phyloP scores from a whole-genome alignment of 2,797 vertebrate genomes.

The Karalla daura region DNA sequence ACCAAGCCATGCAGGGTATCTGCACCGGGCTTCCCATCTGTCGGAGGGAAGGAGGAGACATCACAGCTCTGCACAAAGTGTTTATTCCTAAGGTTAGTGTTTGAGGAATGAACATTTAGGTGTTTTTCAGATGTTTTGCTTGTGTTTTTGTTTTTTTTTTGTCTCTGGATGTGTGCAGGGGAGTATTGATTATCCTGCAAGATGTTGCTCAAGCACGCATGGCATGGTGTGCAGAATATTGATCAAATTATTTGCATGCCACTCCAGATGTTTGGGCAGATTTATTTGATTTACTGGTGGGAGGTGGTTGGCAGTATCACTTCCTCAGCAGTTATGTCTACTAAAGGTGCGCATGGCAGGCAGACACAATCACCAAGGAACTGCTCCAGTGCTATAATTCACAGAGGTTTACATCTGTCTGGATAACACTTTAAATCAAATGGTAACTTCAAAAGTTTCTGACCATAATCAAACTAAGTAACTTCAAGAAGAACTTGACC shows the following conservation, averaged over 20 bases:
- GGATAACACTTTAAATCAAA: too few relatives aligned
- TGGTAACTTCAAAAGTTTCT: too few relatives aligned
- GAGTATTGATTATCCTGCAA: constrained; percentile 43
- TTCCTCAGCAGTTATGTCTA: constrained; percentile 40
- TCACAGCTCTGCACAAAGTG: constrained; percentile 14
- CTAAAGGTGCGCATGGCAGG: constrained; percentile 4
- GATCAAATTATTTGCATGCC: constrained; percentile 72
- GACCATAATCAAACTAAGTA: too few relatives aligned
- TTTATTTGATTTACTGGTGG: constrained; percentile 77
- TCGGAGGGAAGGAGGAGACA: constrained; percentile 25
- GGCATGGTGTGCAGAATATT: constrained; percentile 65
- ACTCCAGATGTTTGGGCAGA: constrained; percentile 73
- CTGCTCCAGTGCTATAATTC: not conserved
- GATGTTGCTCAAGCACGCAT: constrained; percentile 35
- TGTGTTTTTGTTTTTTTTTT: too few relatives aligned
- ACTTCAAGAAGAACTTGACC: too few relatives aligned
- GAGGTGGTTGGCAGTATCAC: constrained; percentile 38
- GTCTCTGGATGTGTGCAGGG: not conserved
- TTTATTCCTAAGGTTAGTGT: constrained; percentile 32
- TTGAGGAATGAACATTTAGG: constrained; percentile 13
- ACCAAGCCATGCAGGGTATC: constrained; percentile 19
- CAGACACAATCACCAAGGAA: constrained; percentile 1
- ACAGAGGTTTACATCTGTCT: too few relatives aligned
- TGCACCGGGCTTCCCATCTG: constrained; percentile 28
- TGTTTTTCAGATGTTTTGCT: constrained; percentile 19